Conservation (phyloP, 2,888 invertebrate genomes). For the Apoderus coryli region DNA sequence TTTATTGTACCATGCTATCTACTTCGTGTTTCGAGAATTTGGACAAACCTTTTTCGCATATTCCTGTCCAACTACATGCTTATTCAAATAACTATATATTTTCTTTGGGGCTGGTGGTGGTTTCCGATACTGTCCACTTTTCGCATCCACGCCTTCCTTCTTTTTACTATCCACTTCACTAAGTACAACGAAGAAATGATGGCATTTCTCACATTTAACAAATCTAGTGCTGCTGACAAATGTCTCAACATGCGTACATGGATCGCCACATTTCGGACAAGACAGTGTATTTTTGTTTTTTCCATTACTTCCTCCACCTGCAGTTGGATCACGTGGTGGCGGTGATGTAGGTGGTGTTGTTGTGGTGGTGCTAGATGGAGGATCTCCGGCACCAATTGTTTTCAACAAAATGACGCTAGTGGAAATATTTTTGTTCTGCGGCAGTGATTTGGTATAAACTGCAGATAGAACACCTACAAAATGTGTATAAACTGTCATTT, state of each 20-base stretch:
- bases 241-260: constrained; percentile 94
- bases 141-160: constrained; percentile 64
- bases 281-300: constrained; percentile 65
- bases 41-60: constrained; percentile 90
- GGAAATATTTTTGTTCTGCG: constrained; percentile 20
- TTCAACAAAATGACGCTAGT: constrained; percentile 27
- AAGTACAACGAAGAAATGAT: constrained; percentile 92
- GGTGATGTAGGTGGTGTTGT: constrained; percentile 19
- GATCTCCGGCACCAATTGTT: constrained; percentile 25
- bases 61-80: constrained; percentile 94
- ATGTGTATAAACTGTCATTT: too few relatives aligned
- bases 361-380: constrained; percentile 19
- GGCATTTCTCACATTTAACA: constrained; percentile 96
- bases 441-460: constrained; percentile 21
- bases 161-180: constrained; percentile 87
- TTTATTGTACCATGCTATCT: too few relatives aligned
- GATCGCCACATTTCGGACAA: constrained; percentile 78
- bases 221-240: constrained; percentile 89
- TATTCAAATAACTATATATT: constrained; percentile 92
- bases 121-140: constrained; percentile 58
- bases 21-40: too few relatives aligned
- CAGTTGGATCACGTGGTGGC: constrained; percentile 18
- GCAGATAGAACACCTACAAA: constrained; percentile 25
- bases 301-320: constrained; percentile 35
- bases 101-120: constrained; percentile 94